phyloP scores from a whole-genome alignment of 2,888 invertebrate species.

The Diploptera punctata region DNA sequence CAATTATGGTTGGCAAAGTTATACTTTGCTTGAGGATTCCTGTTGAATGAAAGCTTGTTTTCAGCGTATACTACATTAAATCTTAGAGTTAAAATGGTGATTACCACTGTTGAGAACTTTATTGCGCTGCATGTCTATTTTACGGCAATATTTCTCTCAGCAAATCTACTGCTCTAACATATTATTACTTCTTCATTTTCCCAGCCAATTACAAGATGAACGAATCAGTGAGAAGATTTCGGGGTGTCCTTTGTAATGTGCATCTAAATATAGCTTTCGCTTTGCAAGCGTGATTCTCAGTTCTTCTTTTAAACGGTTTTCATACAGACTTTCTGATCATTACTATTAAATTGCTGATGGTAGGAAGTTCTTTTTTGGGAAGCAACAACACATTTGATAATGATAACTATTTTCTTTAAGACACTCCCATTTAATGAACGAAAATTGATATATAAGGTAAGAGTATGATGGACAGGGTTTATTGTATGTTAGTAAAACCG shows the following conservation, averaged over 20 bases:
- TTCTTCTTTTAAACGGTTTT: too few species aligned
- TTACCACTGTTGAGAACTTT: neutral
- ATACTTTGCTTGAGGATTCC: too few species aligned
- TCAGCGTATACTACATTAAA: neutral
- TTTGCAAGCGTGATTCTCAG: too few species aligned
- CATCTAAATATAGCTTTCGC: too few species aligned
- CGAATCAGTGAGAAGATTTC: neutral
- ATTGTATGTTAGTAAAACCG: neutral
- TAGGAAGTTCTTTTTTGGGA: too few species aligned
- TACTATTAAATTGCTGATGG: too few species aligned
- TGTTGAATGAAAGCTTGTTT: too few species aligned
- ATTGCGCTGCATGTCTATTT: neutral
- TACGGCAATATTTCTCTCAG: too few species aligned
- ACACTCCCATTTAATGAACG: neutral
- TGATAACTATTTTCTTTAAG: constrained; percentile 18
- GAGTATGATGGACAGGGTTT: constrained; percentile 9
- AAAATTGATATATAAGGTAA: neutral
- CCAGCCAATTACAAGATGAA: constrained; percentile 1
- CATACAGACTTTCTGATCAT: too few species aligned
- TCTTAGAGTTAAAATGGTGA: neutral
- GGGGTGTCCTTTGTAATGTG: neutral
- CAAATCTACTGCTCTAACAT: neutral
- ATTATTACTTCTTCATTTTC: neutral
- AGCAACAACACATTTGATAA: neutral
- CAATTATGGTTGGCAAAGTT: too few species aligned